These are phyloP conservation scores for Myotis lucifugus DNA, from an alignment of 2,113 vertebrate species.

Conservation along the genomic window DNA sequence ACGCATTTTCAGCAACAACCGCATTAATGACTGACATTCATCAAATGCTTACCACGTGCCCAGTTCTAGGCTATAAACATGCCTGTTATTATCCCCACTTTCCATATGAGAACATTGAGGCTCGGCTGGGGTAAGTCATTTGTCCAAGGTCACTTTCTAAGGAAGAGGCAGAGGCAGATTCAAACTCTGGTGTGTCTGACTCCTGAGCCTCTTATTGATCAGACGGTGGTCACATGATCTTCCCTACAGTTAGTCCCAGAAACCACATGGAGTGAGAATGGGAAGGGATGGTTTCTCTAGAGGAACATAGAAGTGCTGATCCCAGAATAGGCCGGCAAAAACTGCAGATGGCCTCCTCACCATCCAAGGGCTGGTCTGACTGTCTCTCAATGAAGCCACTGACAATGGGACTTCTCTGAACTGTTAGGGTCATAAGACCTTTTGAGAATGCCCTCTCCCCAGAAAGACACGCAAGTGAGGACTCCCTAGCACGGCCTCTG, in stretches of 20 bases:
- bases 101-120: slow-evolving; percentile 4
- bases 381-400: neutral
- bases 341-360: neutral
- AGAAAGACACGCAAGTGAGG: neutral
- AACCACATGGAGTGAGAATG: neutral
- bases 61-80: neutral
- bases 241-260: neutral
- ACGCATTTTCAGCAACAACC: neutral
- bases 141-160: neutral
- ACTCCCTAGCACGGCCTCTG: neutral
- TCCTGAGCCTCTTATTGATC: neutral
- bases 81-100: neutral
- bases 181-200: neutral
- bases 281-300: neutral
- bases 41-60: neutral
- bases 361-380: neutral
- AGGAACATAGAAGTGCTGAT: neutral
- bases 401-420: neutral
- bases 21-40: neutral
- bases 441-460: neutral
- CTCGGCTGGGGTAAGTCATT: neutral
- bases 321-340: neutral
- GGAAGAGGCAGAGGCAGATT: neutral
- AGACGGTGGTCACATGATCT: neutral
- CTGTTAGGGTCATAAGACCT: neutral